A percentile compares a stretch with the other conserved stretches of the same genome.
Evolutionary conservation across 2,888 invertebrate genomes (phyloP).

Genomic region (Ophion obscuratus): DNA sequence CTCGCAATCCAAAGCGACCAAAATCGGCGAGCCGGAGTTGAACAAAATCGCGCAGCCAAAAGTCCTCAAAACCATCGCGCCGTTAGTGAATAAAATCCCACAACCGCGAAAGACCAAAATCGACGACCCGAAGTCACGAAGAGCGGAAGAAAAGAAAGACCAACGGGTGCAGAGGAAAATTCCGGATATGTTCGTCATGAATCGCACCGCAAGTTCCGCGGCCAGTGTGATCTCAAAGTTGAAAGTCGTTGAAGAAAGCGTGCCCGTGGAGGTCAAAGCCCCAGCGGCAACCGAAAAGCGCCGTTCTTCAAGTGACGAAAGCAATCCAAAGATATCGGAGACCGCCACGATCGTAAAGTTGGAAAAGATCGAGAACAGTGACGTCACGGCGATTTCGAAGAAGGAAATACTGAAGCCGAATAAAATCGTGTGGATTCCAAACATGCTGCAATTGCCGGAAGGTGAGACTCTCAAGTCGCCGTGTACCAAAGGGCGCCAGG

Average conservation of each 20-base stretch:
- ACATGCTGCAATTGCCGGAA: constrained; percentile 4
- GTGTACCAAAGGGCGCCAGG: constrained; percentile 13
- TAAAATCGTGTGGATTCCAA: constrained; percentile 52
- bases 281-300: no score
- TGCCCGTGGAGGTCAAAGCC: no score
- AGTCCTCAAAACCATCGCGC: not conserved
- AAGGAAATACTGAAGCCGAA: constrained; percentile 32
- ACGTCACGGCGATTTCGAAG: not conserved
- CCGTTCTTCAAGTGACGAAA: not conserved
- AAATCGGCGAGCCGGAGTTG: not conserved
- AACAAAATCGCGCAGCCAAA: not conserved
- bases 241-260: no score
- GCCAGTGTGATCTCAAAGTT: no score
- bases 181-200: no score
- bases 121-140: no score
- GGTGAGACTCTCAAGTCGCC: constrained; percentile 16
- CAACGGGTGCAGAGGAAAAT: no score
- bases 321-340: not conserved
- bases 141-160: no score
- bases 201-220: no score
- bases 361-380: constrained; percentile 56
- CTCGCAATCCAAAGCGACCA: not conserved
- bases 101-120: no score
- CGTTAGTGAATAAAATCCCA: no score
- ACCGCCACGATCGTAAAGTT: constrained; percentile 56